Base-by-base conservation (phyloP, 2,113 vertebrate genomes). In the Microcebus lehilahytsara region DNA sequence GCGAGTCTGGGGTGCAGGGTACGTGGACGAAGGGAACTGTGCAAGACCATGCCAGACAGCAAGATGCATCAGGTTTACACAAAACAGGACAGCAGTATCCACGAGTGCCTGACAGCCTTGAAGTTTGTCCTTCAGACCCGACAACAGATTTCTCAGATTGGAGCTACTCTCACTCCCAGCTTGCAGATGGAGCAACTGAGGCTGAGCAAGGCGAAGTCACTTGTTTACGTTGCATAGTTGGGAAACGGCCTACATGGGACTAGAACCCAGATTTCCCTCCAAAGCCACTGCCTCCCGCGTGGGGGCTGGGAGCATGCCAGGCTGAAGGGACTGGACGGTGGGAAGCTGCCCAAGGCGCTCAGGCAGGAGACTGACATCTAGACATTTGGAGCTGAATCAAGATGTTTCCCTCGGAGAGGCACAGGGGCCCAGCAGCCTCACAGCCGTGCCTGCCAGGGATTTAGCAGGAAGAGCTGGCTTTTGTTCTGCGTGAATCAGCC, bases 401-500 rank as follows among this genome's bases (percentile, higher is more conserved):
- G 89, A 60, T 12, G 12, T 60, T 40, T 85, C 80, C 58, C 16
- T 46, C 0, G 0, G n/a, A 69, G 42, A 89, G 93, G 85, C 42
- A 23, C 64, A 67, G 72, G 69, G 91, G 25, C 88, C 78, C 4
- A 10, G 83, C n/a, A 69, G 96, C 88, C 94, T 88, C 32, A 0
- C 12, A 91, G 75, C 67, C 77, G 2, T 32, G 97, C 79, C 86
- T 90, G 95, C 92, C 92, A 72, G 96, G 93, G 97, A 87, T 93
- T 97, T 95, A 97, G 95, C 90, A 88, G 96, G 95, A 93, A 97
- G 97, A 98, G 96, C 90, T 89, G 85, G 90, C 94, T 96, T 98
- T 98, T 98, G 97, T 98, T 98, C 92, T 85, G 3, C 42, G 90
- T 97, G 97, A 97, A 96, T 98, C 92, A 67, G 94, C 92, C 92